A percentile compares a stretch with the other conserved stretches of the same genome.
These are phyloP conservation scores for Porites rus DNA, from an alignment of 92 coral and sea anemone genomes.

Conservation along the genomic window DNA sequence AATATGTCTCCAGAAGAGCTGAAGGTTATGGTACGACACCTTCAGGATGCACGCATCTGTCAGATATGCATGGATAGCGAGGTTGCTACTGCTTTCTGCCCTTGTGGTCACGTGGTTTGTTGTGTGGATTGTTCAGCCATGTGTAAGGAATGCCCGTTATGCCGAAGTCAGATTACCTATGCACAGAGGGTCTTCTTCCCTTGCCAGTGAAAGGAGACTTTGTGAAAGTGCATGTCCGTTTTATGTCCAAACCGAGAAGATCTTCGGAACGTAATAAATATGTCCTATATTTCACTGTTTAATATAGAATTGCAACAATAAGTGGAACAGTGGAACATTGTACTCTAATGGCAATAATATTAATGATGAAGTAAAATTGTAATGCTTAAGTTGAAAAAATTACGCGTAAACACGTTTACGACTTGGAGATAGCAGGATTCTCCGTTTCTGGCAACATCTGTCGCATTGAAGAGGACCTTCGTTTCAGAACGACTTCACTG, in stretches of 20 bases:
- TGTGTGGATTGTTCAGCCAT: constrained; percentile 97
- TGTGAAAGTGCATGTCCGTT: neutral
- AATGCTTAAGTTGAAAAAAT: neutral
- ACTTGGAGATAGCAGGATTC: no score
- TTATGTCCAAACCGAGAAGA: neutral
- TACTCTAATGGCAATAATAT: neutral
- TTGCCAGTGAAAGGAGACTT: constrained; percentile 64
- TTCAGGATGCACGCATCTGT: constrained; percentile 95
- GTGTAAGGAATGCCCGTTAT: constrained; percentile 98
- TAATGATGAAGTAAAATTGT: neutral
- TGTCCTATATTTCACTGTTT: no score
- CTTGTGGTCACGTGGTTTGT: constrained; percentile 99
- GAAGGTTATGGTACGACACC: constrained; percentile 89
- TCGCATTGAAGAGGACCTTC: no score
- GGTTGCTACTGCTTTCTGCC: constrained; percentile 98
- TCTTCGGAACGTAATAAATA: neutral
- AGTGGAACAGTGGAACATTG: neutral
- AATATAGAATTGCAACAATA: no score
- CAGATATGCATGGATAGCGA: constrained; percentile 99
- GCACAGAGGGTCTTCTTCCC: constrained; percentile 99
- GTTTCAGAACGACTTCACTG: neutral
- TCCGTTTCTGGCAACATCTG: no score
- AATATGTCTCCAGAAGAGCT: constrained; percentile 76
- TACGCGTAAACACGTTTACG: neutral
- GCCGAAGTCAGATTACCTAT: constrained; percentile 96